Percentiles rank a stretch among this genome's conserved stretches.
Conservation (phyloP, 1,140 invertebrate species). For the Caenorhabditis brenneri region DNA sequence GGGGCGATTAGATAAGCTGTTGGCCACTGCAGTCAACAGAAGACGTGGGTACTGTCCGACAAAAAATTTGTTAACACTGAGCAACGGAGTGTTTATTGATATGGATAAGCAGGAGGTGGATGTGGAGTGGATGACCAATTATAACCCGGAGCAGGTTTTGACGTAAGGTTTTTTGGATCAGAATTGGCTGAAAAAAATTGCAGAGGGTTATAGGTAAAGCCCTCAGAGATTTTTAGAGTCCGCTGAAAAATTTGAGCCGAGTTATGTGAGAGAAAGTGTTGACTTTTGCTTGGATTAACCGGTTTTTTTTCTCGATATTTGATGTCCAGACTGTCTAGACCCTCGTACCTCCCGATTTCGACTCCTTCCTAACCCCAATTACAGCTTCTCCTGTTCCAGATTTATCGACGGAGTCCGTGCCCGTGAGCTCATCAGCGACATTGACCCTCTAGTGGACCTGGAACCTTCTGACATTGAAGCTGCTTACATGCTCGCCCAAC, state of each 20-base stretch:
- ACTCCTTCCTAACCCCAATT: no score
- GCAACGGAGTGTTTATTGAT: conserved; percentile 2
- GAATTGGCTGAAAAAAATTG: not conserved
- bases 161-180: not conserved
- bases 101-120: not conserved
- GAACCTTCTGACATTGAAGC: not conserved
- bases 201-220: no score
- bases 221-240: no score
- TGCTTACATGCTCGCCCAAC: not conserved
- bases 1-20: not conserved
- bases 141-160: not conserved
- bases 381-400: not conserved
- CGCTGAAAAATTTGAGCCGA: no score
- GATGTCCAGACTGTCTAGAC: no score
- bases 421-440: not conserved
- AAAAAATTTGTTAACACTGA: conserved; percentile 4
- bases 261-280: no score
- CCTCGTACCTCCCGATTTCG: no score
- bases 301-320: no score
- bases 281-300: no score
- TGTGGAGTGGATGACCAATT: conserved; percentile 14
- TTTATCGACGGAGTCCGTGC: not conserved
- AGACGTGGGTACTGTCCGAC: not conserved
- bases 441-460: not conserved
- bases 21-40: not conserved